Percentiles rank a stretch among this genome's conserved stretches.
Conservation (phyloP, 2,797 vertebrate genomes). For the Oophaga sylvatica region DNA sequence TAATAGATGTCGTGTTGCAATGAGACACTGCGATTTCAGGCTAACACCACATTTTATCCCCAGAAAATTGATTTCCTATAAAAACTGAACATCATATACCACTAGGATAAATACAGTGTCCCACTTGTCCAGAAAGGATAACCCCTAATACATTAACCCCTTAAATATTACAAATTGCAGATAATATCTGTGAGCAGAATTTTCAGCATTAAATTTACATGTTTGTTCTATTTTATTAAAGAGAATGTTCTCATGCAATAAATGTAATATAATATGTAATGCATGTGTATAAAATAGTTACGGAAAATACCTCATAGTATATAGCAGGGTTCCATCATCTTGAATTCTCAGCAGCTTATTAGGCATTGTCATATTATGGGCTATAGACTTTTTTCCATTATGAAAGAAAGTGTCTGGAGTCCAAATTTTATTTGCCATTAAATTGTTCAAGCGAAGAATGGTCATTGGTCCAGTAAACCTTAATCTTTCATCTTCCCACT, state of each 20-base stretch:
- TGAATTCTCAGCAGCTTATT: constrained; percentile 94
- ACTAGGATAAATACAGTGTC: too few species aligned
- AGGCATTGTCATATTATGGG: constrained; percentile 99
- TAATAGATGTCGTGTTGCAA: too few species aligned
- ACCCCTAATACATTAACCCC: too few species aligned
- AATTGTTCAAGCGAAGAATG: constrained; percentile 93
- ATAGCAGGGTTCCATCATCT: constrained; percentile 93
- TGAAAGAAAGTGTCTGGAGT: constrained; percentile 99
- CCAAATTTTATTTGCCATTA: constrained; percentile 99
- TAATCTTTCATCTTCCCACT: constrained; percentile 95
- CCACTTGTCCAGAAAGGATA: too few species aligned
- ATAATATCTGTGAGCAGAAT: too few species aligned
- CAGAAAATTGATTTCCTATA: too few species aligned
- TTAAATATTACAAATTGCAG: too few species aligned
- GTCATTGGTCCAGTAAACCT: constrained; percentile 98
- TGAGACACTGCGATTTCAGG: too few species aligned
- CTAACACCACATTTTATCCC: too few species aligned
- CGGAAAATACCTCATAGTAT: constrained; percentile 89
- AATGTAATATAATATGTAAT: neutral
- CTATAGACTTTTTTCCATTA: constrained; percentile 97
- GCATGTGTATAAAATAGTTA: neutral
- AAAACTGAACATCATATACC: too few species aligned
- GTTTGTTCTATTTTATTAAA: too few species aligned
- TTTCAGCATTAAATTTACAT: too few species aligned
- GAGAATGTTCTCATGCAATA: neutral